Evolutionary conservation across 2,888 invertebrate genomes (phyloP), one percentile per base, ranked within the genome.

Genomic region (Ennomos erosarius): DNA sequence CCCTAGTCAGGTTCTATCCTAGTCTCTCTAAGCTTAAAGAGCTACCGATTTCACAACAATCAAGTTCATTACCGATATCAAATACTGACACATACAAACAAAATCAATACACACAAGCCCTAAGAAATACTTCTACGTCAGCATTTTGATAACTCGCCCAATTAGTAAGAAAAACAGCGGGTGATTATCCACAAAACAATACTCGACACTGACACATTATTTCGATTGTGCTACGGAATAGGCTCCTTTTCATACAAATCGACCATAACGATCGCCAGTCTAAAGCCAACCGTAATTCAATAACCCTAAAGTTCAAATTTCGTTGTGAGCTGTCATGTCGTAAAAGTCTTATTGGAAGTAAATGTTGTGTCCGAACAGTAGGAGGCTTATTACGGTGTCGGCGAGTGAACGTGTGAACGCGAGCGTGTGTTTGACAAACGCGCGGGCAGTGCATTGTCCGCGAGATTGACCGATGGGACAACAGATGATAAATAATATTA

Each of bases 161-260:
- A 91, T 91, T 91, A 91, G 81, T 78, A 80, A 85, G 87, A 87
- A 88, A 87, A 89, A 89, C 88, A 89, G 81, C 81, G 71, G 80
- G 73, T 74, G 77, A 82, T 87, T 78, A 80, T 76, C 71, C 58
- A 69, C 76, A 69, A 74, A 82, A 84, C 85, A 83, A 84, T 73
- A 62, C 67, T 50, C 59, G 85, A 84, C 85, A 81, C 71, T 84
- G 86, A 89, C 75, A 74, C 80, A 89, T 90, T 86, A 82, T 84
- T 83, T 76, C 84, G 76, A 84, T 87, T 81, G 76, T 70, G 50
- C 50, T 61, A 40, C 51, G 46, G 57, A 59, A 53, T 59, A 64
- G 64, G 65, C 66, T 59, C 64, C 56, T 61, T 57, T 56, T 63
- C 68, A 52, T 56, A 65, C 60, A 46, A 62, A 65, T 62, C 50